phyloP scores from a whole-genome alignment of 2,113 vertebrate genomes.

The Oryzias woworae region DNA sequence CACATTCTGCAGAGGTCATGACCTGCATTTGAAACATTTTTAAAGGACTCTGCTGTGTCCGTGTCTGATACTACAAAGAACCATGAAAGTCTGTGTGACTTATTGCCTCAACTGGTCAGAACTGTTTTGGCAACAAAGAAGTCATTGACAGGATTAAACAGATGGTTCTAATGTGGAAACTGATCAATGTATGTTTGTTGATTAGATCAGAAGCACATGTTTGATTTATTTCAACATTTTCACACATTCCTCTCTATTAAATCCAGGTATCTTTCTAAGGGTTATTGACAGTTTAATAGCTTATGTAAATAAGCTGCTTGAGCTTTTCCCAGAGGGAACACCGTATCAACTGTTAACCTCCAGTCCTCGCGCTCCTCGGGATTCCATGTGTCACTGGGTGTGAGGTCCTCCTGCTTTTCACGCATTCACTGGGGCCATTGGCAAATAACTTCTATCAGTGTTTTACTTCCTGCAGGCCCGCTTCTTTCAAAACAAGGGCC shows the following conservation, averaged over 20 bases:
- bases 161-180: slow-evolving; percentile 9
- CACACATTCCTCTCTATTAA: slow-evolving; percentile 55
- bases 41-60: neutral
- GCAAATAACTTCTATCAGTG: slow-evolving; percentile 39
- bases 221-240: slow-evolving; percentile 33
- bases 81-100: neutral
- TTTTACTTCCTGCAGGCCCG: slow-evolving; percentile 31
- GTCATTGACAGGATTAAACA: neutral
- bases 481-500: slow-evolving; percentile 37
- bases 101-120: too few species aligned
- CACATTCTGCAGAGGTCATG: neutral
- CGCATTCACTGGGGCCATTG: slow-evolving; percentile 26
- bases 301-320: slow-evolving; percentile 22
- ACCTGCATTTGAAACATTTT: neutral
- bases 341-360: slow-evolving; percentile 26
- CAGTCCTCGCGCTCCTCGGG: slow-evolving; percentile 29
- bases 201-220: slow-evolving; percentile 25
- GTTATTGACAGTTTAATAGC: slow-evolving; percentile 50
- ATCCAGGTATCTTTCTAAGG: slow-evolving; percentile 26
- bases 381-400: slow-evolving; percentile 37
- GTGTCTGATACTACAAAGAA: neutral
- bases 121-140: neutral
- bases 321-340: slow-evolving; percentile 15
- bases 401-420: slow-evolving; percentile 44
- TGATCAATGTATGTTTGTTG: neutral